These are phyloP conservation scores for Kryptolebias ocellatus DNA, from an alignment of 2,797 vertebrate genomes.

Conservation along the genomic window DNA sequence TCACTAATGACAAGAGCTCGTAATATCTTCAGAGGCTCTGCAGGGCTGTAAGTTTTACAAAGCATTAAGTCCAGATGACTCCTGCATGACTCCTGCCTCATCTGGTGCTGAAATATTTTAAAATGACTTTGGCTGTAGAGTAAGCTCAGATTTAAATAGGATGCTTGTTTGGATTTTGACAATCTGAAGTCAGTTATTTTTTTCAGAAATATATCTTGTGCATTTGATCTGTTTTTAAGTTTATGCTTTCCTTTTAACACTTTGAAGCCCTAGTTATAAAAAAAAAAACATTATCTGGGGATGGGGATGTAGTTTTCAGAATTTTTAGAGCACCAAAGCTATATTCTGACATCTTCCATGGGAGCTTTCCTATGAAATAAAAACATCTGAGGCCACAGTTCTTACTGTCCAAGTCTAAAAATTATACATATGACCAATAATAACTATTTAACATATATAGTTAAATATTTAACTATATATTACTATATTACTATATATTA, in stretches of 20 bases:
- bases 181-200: conserved; percentile 69
- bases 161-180: conserved; percentile 73
- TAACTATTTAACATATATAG: too few relatives aligned
- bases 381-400: too few relatives aligned
- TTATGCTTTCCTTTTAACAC: conserved; percentile 73
- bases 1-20: conserved; percentile 63
- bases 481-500: too few relatives aligned
- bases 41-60: conserved; percentile 38
- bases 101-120: conserved; percentile 55
- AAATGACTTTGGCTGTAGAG: conserved; percentile 61
- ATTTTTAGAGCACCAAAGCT: too few relatives aligned
- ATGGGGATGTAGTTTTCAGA: too few relatives aligned
- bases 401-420: too few relatives aligned
- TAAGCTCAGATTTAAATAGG: conserved; percentile 64
- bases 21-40: conserved; percentile 61
- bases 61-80: conserved; percentile 62
- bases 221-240: conserved; percentile 75
- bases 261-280: conserved; percentile 69
- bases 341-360: too few relatives aligned
- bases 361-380: too few relatives aligned
- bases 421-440: too few relatives aligned
- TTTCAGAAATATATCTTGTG: conserved; percentile 52
- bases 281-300: conserved; percentile 25
- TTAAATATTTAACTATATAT: too few relatives aligned
- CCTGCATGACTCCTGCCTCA: conserved; percentile 55